Evolutionary conservation across 2,113 vertebrate genomes (phyloP).

Genomic region (Hoplias malabaricus): DNA sequence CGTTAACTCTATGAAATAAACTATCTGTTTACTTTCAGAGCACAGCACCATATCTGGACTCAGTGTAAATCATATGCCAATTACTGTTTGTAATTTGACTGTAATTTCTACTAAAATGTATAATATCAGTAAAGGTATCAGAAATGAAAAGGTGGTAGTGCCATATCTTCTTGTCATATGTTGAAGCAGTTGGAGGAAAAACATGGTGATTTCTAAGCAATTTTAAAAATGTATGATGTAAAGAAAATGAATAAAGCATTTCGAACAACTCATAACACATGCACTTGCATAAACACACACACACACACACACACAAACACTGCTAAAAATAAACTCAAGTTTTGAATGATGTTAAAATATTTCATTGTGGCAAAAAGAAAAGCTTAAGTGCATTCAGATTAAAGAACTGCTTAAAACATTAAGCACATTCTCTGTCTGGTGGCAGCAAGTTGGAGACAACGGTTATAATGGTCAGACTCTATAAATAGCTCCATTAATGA

Average conservation of each 20-base stretch:
- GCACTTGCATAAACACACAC: neutral
- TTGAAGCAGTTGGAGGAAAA: neutral
- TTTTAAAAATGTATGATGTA: neutral
- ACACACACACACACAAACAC: neutral
- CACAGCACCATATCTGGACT: no score
- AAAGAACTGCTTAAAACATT: neutral
- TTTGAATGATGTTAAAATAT: constrained; percentile 30
- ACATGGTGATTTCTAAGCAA: neutral
- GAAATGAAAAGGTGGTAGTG: no score
- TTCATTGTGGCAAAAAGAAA: neutral
- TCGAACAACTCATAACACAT: neutral
- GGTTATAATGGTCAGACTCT: neutral
- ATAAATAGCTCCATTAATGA: neutral
- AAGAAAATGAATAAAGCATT: constrained; percentile 2
- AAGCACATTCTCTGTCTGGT: neutral
- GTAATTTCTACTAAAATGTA: no score
- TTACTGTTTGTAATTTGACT: no score
- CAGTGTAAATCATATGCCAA: no score
- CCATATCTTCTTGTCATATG: neutral
- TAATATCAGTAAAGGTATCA: no score
- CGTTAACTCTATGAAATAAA: no score
- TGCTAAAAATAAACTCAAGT: constrained; percentile 26
- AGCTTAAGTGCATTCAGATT: neutral
- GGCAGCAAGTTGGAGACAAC: neutral
- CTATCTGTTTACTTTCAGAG: no score